phyloP scores from a whole-genome alignment of 2,797 vertebrate species.

The Paedocypris micromegethes region DNA sequence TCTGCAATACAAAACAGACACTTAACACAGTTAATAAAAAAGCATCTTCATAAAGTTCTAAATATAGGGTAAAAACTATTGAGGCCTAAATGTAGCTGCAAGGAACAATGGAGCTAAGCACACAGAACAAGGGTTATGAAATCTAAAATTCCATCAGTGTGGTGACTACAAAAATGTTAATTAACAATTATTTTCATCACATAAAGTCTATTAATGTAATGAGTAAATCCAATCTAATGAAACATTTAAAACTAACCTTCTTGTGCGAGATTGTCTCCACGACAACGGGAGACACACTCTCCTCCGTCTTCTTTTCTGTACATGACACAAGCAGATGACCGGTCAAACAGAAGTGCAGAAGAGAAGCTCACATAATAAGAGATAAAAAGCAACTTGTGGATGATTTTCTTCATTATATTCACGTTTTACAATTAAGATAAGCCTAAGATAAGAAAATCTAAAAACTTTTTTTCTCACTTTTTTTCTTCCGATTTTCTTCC shows the following conservation, averaged over 20 bases:
- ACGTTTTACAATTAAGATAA: neutral
- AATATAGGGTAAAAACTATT: no score
- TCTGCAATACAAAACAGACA: no score
- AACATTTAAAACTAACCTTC: conserved; percentile 52
- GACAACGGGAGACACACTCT: conserved; percentile 16
- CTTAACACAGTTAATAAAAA: no score
- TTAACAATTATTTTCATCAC: neutral
- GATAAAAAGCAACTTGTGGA: no score
- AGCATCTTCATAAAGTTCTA: no score
- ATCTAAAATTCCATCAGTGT: no score
- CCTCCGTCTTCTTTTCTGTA: conserved; percentile 47
- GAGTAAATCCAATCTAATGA: neutral
- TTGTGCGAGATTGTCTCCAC: conserved; percentile 38
- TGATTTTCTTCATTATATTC: no score
- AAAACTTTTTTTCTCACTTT: conserved; percentile 57
- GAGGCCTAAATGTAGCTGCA: no score
- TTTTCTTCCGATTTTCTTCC: conserved; percentile 45
- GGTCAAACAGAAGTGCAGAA: neutral
- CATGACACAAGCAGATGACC: conserved; percentile 2
- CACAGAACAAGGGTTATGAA: no score
- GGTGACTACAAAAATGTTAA: no score
- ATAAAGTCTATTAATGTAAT: neutral
- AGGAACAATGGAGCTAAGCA: no score
- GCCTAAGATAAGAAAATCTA: neutral
- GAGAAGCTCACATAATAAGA: no score